phyloP scores from a whole-genome alignment of 2,797 vertebrate genomes.

The Sebastolobus altivelis region DNA sequence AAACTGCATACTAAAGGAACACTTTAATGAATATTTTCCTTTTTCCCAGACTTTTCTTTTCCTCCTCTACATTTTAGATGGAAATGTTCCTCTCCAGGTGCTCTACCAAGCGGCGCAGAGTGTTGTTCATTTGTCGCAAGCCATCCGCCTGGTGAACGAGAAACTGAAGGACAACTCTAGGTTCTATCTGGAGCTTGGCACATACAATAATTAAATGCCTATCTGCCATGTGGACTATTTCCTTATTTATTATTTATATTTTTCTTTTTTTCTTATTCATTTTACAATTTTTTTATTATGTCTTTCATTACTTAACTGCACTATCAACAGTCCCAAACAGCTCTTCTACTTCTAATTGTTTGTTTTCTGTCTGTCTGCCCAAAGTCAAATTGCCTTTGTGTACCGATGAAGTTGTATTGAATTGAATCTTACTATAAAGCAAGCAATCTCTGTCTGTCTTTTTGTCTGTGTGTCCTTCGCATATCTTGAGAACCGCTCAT shows the following conservation, averaged over 20 bases:
- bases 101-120: too few relatives aligned
- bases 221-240: slow-evolving; percentile 1
- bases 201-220: neutral
- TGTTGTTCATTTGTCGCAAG: neutral
- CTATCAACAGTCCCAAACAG: neutral
- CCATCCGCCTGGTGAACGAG: neutral
- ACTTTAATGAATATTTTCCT: neutral
- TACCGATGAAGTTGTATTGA: neutral
- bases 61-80: neutral
- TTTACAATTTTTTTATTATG: neutral
- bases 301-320: neutral
- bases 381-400: neutral
- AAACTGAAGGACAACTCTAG: neutral
- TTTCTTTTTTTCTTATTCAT: neutral
- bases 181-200: neutral
- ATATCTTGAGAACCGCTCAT: too few relatives aligned
- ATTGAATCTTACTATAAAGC: neutral
- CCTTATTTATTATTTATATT: neutral
- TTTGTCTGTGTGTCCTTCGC: too few relatives aligned
- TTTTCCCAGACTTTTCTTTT: neutral
- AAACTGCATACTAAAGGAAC: neutral
- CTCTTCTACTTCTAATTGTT: neutral
- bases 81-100: neutral
- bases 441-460: too few relatives aligned
- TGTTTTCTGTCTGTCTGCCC: neutral